Conservation (phyloP, 2,113 vertebrate genomes). For the Anolis carolinensis region DNA sequence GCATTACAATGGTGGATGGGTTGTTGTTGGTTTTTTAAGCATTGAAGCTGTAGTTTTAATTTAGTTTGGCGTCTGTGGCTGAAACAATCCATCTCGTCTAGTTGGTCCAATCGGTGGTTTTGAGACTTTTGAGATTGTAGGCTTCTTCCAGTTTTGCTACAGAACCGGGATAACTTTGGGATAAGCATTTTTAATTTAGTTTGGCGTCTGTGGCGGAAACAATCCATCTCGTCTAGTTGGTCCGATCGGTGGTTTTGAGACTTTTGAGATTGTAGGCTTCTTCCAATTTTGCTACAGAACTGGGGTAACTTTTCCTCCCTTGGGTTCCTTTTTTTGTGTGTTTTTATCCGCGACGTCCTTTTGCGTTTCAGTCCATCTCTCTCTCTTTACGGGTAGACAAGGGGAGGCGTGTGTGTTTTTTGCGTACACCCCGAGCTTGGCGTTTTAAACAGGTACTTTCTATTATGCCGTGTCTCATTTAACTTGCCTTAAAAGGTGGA, state of each 20-base stretch:
- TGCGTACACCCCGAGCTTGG: background rate
- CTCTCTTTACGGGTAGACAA: background rate
- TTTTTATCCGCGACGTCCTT: background rate
- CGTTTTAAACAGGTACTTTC: slow-evolving; percentile 47
- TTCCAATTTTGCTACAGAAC: too few relatives aligned
- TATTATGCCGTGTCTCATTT: slow-evolving; percentile 51
- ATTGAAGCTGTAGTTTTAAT: too few relatives aligned
- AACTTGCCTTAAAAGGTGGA: slow-evolving; percentile 84
- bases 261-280: too few relatives aligned
- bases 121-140: too few relatives aligned
- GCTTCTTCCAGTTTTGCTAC: too few relatives aligned
- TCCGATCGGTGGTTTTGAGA: too few relatives aligned
- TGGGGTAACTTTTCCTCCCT: background rate
- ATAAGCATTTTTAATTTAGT: too few relatives aligned
- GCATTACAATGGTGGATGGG: too few relatives aligned
- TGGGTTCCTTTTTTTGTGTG: background rate
- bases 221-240: too few relatives aligned
- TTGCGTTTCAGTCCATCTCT: background rate
- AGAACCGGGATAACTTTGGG: too few relatives aligned
- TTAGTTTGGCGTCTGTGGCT: background rate
- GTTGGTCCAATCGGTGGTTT: too few relatives aligned
- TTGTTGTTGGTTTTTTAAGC: background rate
- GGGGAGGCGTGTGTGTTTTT: slow-evolving; percentile 18
- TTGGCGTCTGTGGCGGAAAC: background rate
- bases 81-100: background rate